Conservation (phyloP, 2,797 vertebrate species). For the Etheostoma nigrum region DNA sequence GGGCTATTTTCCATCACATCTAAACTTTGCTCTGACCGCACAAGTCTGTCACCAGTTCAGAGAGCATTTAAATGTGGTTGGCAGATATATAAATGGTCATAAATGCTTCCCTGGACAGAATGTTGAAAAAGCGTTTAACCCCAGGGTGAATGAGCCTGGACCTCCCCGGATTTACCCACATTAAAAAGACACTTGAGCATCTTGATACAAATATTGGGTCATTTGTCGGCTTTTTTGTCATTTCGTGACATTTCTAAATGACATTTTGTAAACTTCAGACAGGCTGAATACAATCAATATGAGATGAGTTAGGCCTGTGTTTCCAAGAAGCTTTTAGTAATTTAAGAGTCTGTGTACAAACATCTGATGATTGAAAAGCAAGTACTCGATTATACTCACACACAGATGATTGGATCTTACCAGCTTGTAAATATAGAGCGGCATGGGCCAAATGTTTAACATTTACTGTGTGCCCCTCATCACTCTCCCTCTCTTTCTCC, state of each 20-base stretch:
- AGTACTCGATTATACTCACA: conserved; percentile 77
- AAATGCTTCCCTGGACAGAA: conserved; percentile 74
- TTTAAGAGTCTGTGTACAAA: conserved; percentile 84
- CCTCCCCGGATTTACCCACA: conserved; percentile 76
- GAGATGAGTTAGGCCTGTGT: conserved; percentile 73
- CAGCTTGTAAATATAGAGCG: conserved; percentile 78
- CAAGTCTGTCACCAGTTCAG: conserved; percentile 74
- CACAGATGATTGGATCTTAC: conserved; percentile 80
- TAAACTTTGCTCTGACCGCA: conserved; percentile 75
- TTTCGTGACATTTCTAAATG: conserved; percentile 79
- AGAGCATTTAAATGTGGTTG: conserved; percentile 71
- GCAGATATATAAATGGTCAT: conserved; percentile 81
- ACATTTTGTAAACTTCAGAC: conserved; percentile 80
- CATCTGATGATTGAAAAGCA: conserved; percentile 82
- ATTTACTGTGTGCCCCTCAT: conserved; percentile 65
- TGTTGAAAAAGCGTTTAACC: conserved; percentile 78
- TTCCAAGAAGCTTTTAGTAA: conserved; percentile 83
- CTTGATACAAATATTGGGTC: conserved; percentile 79
- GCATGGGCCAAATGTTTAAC: conserved; percentile 73
- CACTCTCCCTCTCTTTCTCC: conserved; percentile 34
- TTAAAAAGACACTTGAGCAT: conserved; percentile 82
- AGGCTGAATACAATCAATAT: conserved; percentile 80
- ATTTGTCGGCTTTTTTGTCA: conserved; percentile 75
- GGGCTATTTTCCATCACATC: conserved; percentile 75
- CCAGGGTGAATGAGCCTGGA: conserved; percentile 72